Evolutionary conservation across 2,113 vertebrate species (phyloP).

Genomic region (Pelmatolapia mariae): DNA sequence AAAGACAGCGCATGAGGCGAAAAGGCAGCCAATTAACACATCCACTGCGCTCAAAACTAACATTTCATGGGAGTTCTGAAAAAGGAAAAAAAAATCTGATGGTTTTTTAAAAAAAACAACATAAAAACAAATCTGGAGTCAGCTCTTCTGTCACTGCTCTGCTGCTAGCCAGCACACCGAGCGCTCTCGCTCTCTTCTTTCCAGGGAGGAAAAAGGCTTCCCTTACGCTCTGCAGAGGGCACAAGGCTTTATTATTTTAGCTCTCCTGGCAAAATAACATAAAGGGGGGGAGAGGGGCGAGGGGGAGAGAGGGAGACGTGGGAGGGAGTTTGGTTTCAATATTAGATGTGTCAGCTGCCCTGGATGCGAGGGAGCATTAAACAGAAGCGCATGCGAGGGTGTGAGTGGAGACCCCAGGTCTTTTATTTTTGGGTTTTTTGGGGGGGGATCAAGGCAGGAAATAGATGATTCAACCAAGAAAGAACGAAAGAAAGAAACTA

Average conservation of each 20-base stretch:
- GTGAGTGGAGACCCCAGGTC: neutral
- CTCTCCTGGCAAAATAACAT: conserved; percentile 55
- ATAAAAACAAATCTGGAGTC: neutral
- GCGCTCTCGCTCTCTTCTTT: conserved; percentile 19
- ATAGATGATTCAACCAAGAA: neutral
- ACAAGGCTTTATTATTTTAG: conserved; percentile 56
- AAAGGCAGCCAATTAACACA: conserved; percentile 24
- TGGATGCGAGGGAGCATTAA: conserved; percentile 32
- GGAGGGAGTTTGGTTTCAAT: conserved; percentile 34
- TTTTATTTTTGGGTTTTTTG: fast-evolving
- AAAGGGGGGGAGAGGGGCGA: neutral
- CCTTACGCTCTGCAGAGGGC: conserved; percentile 47
- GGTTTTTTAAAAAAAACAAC: neutral
- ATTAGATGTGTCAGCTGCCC: conserved; percentile 52
- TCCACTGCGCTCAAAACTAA: neutral
- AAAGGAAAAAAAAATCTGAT: neutral
- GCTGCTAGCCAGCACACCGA: neutral
- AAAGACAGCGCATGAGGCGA: neutral
- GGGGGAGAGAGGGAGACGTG: neutral
- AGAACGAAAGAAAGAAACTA: neutral
- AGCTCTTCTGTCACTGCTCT: neutral
- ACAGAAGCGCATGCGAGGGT: conserved; percentile 20
- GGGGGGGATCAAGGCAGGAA: neutral
- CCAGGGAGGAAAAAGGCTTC: conserved; percentile 24
- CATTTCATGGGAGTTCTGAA: conserved; percentile 13